Conservation (phyloP, 53 echinoderm and acorn worm species). For the Stichopus horrens region DNA sequence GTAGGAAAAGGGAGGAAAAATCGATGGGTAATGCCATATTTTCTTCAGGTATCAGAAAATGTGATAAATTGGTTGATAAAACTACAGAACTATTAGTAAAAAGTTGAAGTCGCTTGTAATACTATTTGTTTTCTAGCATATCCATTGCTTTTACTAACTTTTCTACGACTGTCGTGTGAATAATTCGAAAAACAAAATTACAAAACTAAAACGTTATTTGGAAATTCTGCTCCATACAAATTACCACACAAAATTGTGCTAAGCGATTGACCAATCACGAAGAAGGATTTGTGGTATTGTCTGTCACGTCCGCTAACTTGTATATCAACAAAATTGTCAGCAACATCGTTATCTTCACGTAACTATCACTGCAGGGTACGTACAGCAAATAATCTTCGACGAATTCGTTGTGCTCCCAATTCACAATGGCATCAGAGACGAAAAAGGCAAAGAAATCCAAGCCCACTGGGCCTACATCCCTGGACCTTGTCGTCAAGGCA, state of each 20-base stretch:
- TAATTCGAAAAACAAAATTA: neutral
- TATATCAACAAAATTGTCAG: neutral
- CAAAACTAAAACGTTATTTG: neutral
- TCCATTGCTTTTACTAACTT: too few relatives aligned
- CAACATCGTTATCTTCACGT: neutral
- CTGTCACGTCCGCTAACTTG: neutral
- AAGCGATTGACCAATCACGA: neutral
- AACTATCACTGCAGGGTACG: neutral
- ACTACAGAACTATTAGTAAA: too few relatives aligned
- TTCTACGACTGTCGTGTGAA: neutral
- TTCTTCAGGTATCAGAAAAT: too few relatives aligned
- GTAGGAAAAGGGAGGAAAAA: too few relatives aligned
- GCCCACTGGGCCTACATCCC: constrained; percentile 61
- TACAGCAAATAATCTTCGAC: too few relatives aligned
- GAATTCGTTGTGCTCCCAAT: neutral
- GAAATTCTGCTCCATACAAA: neutral
- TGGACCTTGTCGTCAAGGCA: constrained; percentile 66
- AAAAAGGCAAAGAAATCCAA: constrained; percentile 37
- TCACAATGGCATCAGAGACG: neutral
- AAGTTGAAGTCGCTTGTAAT: too few relatives aligned
- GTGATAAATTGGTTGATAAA: too few relatives aligned
- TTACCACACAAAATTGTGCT: neutral
- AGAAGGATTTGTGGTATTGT: neutral
- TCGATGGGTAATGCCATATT: too few relatives aligned
- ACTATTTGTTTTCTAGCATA: too few relatives aligned